phyloP scores from a whole-genome alignment of 2,888 invertebrate genomes.

The Zhuqinia jingwanae region DNA sequence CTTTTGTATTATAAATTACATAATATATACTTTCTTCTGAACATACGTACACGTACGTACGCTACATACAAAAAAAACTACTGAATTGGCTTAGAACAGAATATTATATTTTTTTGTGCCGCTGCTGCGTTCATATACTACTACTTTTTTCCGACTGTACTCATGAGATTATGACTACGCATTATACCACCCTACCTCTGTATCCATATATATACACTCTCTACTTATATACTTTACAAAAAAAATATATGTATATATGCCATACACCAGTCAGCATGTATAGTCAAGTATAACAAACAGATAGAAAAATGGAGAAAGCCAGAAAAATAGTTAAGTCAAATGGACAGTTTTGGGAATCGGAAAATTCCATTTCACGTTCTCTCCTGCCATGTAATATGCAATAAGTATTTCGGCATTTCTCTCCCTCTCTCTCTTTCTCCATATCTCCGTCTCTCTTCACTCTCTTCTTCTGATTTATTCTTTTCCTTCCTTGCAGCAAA shows the following conservation, averaged over 20 bases:
- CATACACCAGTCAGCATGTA: too few relatives aligned
- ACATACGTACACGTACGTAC: too few relatives aligned
- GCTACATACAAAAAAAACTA: too few relatives aligned
- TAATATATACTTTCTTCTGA: neutral
- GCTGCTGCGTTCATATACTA: too few relatives aligned
- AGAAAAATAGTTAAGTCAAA: conserved; percentile 35
- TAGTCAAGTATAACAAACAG: neutral
- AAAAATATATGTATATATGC: neutral
- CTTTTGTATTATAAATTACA: neutral
- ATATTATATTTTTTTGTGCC: too few relatives aligned
- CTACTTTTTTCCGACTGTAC: too few relatives aligned
- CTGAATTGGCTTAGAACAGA: too few relatives aligned
- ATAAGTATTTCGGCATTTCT: conserved; percentile 62
- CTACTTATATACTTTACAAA: neutral
- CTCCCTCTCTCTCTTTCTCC: neutral
- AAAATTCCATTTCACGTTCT: conserved; percentile 59
- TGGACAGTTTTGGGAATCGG: conserved; percentile 58
- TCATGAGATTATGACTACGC: too few relatives aligned
- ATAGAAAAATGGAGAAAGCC: conserved; percentile 39
- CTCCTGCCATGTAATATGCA: conserved; percentile 53
- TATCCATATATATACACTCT: too few relatives aligned
- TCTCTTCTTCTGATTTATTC: conserved; percentile 35
- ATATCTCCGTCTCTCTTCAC: neutral
- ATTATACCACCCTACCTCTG: too few relatives aligned
- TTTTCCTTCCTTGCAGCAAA: neutral